Evolutionary conservation across 2,797 vertebrate species (phyloP).

Genomic region (Sphenodon punctatus): DNA sequence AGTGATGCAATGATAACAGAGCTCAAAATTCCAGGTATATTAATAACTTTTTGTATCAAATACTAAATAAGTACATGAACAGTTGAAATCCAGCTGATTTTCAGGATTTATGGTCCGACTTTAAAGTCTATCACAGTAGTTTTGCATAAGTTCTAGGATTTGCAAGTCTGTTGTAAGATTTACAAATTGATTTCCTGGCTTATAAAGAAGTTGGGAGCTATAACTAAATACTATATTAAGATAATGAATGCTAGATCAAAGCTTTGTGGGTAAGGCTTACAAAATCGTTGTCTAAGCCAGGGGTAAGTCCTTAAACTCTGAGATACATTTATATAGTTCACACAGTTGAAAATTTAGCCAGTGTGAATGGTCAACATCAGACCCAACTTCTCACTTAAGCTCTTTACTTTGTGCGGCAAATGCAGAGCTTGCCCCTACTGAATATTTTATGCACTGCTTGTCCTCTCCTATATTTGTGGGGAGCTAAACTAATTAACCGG

Average conservation of each 20-base stretch:
- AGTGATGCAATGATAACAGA: neutral
- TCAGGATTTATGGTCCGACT: neutral
- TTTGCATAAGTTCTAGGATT: constrained; percentile 11
- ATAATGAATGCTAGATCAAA: neutral
- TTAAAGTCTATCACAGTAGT: constrained; percentile 25
- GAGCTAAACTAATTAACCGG: no score
- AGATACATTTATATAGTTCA: neutral
- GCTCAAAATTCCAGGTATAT: constrained; percentile 20
- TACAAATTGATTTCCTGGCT: constrained; percentile 10
- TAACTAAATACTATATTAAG: constrained; percentile 2
- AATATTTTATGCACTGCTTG: no score
- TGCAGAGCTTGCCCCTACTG: no score
- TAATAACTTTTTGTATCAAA: neutral
- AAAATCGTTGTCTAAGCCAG: neutral
- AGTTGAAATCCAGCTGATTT: constrained; percentile 20
- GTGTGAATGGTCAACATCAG: no score
- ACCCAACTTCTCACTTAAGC: no score
- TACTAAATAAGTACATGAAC: neutral
- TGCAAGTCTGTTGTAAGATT: constrained; percentile 40
- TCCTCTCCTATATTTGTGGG: no score
- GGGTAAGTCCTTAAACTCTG: neutral
- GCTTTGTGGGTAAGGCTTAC: constrained; percentile 7
- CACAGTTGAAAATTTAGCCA: no score
- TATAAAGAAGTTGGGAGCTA: neutral
- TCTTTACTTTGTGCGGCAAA: no score